Evolutionary conservation across 1,140 invertebrate genomes (phyloP).

Genomic region (Eumeta japonica): DNA sequence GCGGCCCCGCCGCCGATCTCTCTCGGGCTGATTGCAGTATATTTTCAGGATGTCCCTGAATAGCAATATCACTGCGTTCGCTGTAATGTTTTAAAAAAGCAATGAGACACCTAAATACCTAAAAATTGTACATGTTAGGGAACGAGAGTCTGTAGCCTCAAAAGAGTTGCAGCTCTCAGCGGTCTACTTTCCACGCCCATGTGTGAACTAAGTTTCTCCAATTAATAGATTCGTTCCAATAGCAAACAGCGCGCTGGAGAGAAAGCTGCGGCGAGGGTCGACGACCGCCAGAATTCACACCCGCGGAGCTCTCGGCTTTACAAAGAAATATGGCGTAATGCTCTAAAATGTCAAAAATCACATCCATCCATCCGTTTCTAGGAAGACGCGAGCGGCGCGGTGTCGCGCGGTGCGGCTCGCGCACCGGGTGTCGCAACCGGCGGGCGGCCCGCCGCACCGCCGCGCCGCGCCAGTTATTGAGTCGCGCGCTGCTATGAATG

Average conservation of each 20-base stretch:
- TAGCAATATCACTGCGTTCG: constrained; percentile 17
- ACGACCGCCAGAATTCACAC: constrained; percentile 48
- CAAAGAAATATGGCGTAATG: constrained; percentile 51
- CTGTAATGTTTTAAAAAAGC: no score
- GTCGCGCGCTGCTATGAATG: constrained; percentile 51
- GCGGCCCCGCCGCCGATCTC: neutral
- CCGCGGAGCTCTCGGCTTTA: constrained; percentile 50
- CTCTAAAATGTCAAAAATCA: constrained; percentile 48
- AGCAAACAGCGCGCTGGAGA: constrained; percentile 50
- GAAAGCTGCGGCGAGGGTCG: constrained; percentile 44
- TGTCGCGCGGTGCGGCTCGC: constrained; percentile 10
- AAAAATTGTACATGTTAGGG: no score
- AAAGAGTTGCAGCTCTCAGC: no score
- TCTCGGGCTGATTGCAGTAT: constrained; percentile 26
- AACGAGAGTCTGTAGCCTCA: no score
- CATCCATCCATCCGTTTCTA: constrained; percentile 34
- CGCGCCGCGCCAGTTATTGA: constrained; percentile 16
- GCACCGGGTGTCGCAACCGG: constrained; percentile 3
- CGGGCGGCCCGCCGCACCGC: constrained; percentile 11
- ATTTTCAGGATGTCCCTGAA: constrained; percentile 13
- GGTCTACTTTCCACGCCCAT: constrained; percentile 52
- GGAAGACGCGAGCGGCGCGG: constrained; percentile 22
- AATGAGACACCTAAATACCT: no score
- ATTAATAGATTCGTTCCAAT: constrained; percentile 58
- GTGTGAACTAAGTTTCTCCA: constrained; percentile 56